Evolutionary conservation across 2,888 invertebrate species (phyloP).

Genomic region (Trichogramma evanescens): DNA sequence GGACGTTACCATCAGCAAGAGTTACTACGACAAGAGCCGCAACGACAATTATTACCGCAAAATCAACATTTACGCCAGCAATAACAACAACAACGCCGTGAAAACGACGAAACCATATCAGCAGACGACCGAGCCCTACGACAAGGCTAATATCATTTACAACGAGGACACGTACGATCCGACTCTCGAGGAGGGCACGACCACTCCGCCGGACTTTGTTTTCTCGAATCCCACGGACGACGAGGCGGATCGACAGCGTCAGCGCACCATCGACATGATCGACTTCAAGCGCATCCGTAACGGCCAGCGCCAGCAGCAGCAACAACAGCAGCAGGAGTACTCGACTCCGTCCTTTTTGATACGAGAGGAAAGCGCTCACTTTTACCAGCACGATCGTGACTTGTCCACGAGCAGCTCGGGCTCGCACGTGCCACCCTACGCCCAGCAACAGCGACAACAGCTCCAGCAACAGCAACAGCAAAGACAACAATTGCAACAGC

Average conservation of each 20-base stretch:
- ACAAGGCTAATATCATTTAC: neutral
- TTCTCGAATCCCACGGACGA: conserved; percentile 18
- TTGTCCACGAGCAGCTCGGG: conserved; percentile 3
- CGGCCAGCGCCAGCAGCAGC: neutral
- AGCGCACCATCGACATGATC: conserved; percentile 24
- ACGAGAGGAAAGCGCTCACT: neutral
- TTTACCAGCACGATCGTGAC: conserved; percentile 3
- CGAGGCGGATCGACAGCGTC: conserved; percentile 24
- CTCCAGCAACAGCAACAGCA: no score
- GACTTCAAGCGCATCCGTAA: conserved; percentile 9
- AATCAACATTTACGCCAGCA: neutral
- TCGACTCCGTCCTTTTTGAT: conserved; percentile 1
- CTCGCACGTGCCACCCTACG: conserved; percentile 5
- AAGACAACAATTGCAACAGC: neutral
- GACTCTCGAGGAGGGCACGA: neutral
- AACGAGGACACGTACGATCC: neutral
- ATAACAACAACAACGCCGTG: neutral
- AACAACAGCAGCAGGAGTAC: neutral
- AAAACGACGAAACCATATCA: neutral
- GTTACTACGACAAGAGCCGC: neutral
- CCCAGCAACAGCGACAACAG: neutral
- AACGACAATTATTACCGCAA: neutral
- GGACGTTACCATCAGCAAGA: neutral
- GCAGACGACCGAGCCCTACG: neutral
- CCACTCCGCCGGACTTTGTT: neutral